Evolutionary conservation across 2,113 vertebrate genomes (phyloP).

Genomic region (Phocoena phocoena): DNA sequence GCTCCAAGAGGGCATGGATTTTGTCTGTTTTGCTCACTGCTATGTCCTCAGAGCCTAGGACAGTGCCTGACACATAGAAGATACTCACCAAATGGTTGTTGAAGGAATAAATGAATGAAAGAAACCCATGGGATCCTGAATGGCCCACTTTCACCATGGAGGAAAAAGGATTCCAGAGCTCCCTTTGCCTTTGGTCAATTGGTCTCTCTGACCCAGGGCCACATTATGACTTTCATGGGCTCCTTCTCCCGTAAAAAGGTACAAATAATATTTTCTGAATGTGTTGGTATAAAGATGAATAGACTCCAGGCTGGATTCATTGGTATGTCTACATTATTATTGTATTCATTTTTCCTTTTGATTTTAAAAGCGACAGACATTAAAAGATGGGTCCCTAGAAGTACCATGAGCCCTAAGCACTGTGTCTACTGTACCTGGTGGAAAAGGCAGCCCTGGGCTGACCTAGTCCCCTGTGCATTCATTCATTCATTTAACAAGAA

Average conservation of each 20-base stretch:
- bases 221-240: not conserved
- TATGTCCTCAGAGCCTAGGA: not conserved
- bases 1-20: not conserved
- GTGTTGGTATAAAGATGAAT: not conserved
- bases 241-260: not conserved
- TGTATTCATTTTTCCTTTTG: not conserved
- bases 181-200: not conserved
- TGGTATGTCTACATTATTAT: not conserved
- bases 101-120: not conserved
- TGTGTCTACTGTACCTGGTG: not conserved
- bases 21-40: not conserved
- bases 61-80: not conserved
- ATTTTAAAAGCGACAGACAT: not conserved
- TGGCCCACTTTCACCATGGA: rapidly evolving
- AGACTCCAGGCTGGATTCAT: not conserved
- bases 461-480: not conserved
- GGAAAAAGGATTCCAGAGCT: not conserved
- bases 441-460: not conserved
- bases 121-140: not conserved
- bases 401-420: not conserved
- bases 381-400: not conserved
- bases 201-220: not conserved
- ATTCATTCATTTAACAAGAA: not conserved
- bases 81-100: not conserved
- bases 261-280: not conserved